Evolutionary conservation across 92 coral and sea anemone genomes (phyloP).

Genomic region (Epizoanthus stellaris): DNA sequence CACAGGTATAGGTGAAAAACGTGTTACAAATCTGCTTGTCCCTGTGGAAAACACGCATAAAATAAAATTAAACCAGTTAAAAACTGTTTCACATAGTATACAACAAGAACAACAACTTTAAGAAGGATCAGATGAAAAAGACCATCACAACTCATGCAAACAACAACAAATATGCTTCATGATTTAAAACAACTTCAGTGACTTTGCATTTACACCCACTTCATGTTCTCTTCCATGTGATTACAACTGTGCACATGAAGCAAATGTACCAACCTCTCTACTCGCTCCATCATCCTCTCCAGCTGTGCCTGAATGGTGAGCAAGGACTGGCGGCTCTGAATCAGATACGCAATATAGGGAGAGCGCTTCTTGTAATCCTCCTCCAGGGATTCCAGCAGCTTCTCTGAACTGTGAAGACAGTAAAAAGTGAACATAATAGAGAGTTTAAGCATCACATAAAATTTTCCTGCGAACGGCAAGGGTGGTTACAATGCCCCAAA

Average conservation of each 20-base stretch:
- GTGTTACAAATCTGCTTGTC: constrained; percentile 86
- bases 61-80: neutral
- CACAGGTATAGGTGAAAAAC: constrained; percentile 84
- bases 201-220: neutral
- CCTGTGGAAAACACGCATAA: constrained; percentile 38
- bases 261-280: constrained; percentile 73
- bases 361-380: constrained; percentile 78
- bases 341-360: constrained; percentile 84
- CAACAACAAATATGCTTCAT: too few relatives aligned
- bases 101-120: too few relatives aligned
- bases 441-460: too few relatives aligned
- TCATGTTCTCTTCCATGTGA: neutral
- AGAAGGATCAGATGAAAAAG: too few relatives aligned
- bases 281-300: constrained; percentile 89
- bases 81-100: too few relatives aligned
- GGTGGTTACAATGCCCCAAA: too few relatives aligned
- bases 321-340: constrained; percentile 82
- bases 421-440: too few relatives aligned
- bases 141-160: too few relatives aligned
- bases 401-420: constrained; percentile 59
- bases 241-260: too few relatives aligned
- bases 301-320: constrained; percentile 86
- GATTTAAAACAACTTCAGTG: too few relatives aligned
- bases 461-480: too few relatives aligned
- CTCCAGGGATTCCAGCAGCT: constrained; percentile 71